Evolutionary conservation across 2,113 vertebrate genomes (phyloP), one percentile per base, ranked within the genome.

Genomic region (Camarhynchus parvulus): DNA sequence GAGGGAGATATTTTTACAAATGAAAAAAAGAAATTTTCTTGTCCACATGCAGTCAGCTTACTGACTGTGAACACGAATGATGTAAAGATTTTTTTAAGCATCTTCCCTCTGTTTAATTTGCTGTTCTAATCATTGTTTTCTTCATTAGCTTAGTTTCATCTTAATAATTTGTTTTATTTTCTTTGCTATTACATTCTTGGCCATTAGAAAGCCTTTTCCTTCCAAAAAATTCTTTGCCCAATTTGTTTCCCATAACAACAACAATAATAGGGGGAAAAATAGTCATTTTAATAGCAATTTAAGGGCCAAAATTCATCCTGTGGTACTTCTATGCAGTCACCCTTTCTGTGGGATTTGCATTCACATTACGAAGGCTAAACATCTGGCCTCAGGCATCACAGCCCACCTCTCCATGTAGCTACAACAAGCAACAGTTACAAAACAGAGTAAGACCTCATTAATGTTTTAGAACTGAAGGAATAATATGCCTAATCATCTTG

Each of bases 171-270:
- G 1, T 85, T 84, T 87, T 89, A 37, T 89, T 95, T 90, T 90
- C 33, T 90, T 84, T 80, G 52, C 20, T 91, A 2, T 88, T 83
- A 39, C 33, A 67, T 77, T 88, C 68, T 70, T 95, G 94, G 88
- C 79, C 56, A 83, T 49, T 78, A 80, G 66, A 86, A 94, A 90
- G 72, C 9, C 11, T 20, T 86, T 86, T 56, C 42, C 22, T 86
- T 94, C 85, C 82, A 88, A 83, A 80, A 91, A 74, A 67, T 44
- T 83, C 52, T 94, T 85, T 83, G 33, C 39, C 52, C 41, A 80
- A 17, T 74, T 94, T 93, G 25, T 96, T 95, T 94, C 75, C 78
- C 68, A 11, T 88, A 93, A 91, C 81, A 79, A 89, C 83, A 92
- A 68, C 5, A 95, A 66, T 56, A 94, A 91, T 58, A 83, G 53